Base-by-base conservation (phyloP, 2,888 invertebrate species). In the Microplitis deprimator region DNA sequence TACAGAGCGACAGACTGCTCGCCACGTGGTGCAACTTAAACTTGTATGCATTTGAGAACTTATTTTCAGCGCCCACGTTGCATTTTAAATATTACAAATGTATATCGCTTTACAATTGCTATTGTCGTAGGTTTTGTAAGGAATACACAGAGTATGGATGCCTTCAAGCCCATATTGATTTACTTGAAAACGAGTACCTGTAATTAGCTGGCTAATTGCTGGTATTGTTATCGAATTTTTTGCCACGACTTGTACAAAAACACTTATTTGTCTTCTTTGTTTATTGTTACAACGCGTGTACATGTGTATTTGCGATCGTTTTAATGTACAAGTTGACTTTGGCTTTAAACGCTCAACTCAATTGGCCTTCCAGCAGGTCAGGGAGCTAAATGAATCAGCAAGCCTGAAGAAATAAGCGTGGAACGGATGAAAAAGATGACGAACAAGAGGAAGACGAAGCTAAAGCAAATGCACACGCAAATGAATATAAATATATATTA, bases 301-400 rank as follows among this genome's bases (percentile, higher is more conserved):
- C 13, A 50, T 50, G 10, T 50, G 50, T 50, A 50, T 50, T 50
- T 50, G 50, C 50, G 13, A 50, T 50, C 10, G 50, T 50, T 50
- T 50, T 50, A 50, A 13, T 50, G 50, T 8, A 50, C 50, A 50
- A 50, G 50, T 50, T 50, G 50, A 50, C 50, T 50, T 50, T 50
- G 50, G 50, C 50, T 50, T 50, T 67, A 38, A 4, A 50, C n/a
- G 70, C 60, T 70, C 70, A 60, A 70, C 38, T 59, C 17, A n/a
- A 7, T 70, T 70, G 20, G 60, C 60, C 70, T 70, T 70, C n/a
- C 59, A 59, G 60, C 70, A 60, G 70, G 70, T 70, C 70, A 70
- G 70, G 59, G 70, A 70, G 20, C 50, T 50, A 50, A 50, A 50
- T 50, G 50, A 50, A 50, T 50, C 50, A 50, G 50, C 50, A 50